Evolutionary conservation across 2,888 invertebrate species (phyloP).

Genomic region (Iselma pallidipennis): DNA sequence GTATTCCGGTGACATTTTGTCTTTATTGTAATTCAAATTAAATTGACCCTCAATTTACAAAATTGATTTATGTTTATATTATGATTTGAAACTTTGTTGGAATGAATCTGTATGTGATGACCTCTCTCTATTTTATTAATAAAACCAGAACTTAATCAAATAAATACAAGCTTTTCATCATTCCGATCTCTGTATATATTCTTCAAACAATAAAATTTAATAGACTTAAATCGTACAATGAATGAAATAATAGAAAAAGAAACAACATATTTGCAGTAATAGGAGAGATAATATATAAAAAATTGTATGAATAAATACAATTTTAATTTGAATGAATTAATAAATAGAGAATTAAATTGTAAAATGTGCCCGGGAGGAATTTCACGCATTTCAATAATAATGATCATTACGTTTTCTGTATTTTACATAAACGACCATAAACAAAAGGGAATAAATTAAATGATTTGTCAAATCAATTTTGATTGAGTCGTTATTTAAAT

Average conservation of each 20-base stretch:
- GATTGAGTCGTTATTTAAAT: no score
- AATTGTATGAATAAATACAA: neutral
- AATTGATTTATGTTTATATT: no score
- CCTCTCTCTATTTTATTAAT: neutral
- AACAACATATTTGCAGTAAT: neutral
- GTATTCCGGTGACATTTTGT: neutral
- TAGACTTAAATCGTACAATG: neutral
- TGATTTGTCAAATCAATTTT: no score
- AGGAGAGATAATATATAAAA: no score
- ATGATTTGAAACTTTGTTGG: neutral
- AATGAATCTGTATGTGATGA: neutral
- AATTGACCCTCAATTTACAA: neutral
- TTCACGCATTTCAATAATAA: neutral
- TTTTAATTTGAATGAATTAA: neutral
- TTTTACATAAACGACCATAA: no score
- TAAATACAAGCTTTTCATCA: neutral
- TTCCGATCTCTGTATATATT: no score
- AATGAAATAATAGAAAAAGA: neutral
- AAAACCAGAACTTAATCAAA: neutral
- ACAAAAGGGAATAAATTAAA: neutral
- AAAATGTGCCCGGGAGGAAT: neutral
- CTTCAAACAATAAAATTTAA: neutral
- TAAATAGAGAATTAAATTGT: neutral
- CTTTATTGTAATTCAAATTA: neutral
- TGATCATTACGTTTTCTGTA: neutral